phyloP scores from a whole-genome alignment of 2,797 vertebrate genomes.

The Hephaestus fuliginosus region DNA sequence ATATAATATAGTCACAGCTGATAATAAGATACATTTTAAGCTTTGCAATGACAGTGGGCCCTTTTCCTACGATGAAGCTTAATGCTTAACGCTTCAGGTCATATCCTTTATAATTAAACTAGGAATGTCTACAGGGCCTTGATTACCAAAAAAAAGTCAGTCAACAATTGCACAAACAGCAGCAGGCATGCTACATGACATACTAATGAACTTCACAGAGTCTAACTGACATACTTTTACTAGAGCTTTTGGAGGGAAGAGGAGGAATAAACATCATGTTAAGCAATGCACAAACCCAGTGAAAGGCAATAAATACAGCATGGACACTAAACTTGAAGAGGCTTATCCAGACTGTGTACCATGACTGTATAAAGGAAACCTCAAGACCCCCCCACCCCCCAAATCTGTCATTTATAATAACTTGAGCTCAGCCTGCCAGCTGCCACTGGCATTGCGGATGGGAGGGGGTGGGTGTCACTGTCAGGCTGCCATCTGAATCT shows the following conservation, averaged over 20 bases:
- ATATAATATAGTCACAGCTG: not conserved
- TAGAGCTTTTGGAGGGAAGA: not conserved
- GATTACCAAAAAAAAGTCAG: not conserved
- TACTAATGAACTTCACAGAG: not conserved
- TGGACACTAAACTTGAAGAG: not conserved
- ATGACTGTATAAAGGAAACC: not conserved
- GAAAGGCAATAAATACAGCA: not conserved
- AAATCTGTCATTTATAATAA: not conserved
- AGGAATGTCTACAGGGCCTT: not conserved
- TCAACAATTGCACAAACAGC: not conserved
- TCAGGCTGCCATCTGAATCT: constrained; percentile 29
- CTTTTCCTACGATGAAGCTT: too few relatives aligned
- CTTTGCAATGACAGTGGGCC: not conserved
- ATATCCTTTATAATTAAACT: not conserved
- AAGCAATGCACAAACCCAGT: not conserved
- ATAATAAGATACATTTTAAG: not conserved
- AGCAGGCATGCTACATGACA: not conserved
- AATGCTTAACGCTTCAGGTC: not conserved
- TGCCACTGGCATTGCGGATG: not conserved
- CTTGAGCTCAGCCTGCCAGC: constrained; percentile 4
- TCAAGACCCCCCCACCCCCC: too few relatives aligned
- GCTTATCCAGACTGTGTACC: not conserved
- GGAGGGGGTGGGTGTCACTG: constrained; percentile 21
- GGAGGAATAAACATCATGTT: not conserved
- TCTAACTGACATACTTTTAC: not conserved